Conservation (phyloP, 2,113 vertebrate species). For the Nicator chloris region DNA sequence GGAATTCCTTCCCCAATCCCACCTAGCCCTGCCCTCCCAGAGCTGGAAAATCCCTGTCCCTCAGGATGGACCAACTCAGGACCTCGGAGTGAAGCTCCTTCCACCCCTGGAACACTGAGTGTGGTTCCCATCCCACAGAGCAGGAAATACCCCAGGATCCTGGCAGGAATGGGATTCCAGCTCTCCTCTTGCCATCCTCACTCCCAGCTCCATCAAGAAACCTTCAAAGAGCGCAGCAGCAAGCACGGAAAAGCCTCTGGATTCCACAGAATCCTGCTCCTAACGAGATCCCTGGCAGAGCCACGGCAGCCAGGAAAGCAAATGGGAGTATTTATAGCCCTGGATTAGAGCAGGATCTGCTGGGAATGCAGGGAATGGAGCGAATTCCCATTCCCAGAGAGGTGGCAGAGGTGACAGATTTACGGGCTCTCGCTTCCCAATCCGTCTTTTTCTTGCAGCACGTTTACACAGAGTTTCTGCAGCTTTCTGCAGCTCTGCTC, state of each 20-base stretch:
- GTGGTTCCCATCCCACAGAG: background rate
- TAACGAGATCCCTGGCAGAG: background rate
- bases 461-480: background rate
- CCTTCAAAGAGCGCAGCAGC: rapidly evolving
- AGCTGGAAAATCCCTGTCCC: background rate
- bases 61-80: rapidly evolving
- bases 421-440: background rate
- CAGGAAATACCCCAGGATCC: background rate
- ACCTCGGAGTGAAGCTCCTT: background rate
- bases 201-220: background rate
- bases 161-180: background rate
- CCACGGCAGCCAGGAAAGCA: background rate
- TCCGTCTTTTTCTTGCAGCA: background rate
- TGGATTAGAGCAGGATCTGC: background rate
- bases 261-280: background rate
- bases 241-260: background rate
- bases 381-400: background rate
- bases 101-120: rapidly evolving
- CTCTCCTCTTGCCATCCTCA: background rate
- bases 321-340: background rate
- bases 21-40: background rate
- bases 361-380: background rate
- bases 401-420: background rate
- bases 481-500: background rate
- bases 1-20: background rate